Conservation (phyloP, 1,140 invertebrate genomes). For the Zelostemma sp. region DNA sequence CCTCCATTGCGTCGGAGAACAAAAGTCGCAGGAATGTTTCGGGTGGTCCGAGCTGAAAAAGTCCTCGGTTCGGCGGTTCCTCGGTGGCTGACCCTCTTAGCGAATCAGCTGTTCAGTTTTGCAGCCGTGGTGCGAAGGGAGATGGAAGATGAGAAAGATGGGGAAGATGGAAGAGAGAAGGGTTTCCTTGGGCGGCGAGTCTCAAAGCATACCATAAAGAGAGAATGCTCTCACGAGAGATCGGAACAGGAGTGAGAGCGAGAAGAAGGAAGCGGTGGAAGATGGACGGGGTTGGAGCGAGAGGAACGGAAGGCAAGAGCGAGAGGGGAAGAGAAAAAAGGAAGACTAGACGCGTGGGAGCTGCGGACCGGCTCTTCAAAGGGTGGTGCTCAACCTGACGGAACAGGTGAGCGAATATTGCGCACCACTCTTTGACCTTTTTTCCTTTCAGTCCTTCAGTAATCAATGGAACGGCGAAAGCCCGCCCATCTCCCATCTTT, state of each 20-base stretch:
- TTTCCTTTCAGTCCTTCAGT: not conserved
- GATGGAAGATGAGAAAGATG: constrained; percentile 1
- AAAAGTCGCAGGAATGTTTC: constrained; percentile 19
- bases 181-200: constrained; percentile 48
- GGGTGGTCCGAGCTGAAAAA: constrained; percentile 39
- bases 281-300: constrained; percentile 9
- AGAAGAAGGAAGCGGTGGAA: constrained; percentile 15
- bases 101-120: constrained; percentile 59
- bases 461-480: too few relatives aligned
- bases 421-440: constrained; percentile 5
- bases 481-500: too few relatives aligned
- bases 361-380: constrained; percentile 40
- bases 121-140: constrained; percentile 30
- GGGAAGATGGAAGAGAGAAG: too few relatives aligned
- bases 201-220: constrained; percentile 61
- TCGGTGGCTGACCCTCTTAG: constrained; percentile 57
- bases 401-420: constrained; percentile 44
- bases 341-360: constrained; percentile 50
- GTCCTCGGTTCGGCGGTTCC: too few relatives aligned
- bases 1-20: too few relatives aligned
- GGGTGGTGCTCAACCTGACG: constrained; percentile 48
- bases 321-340: constrained; percentile 30
- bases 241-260: constrained; percentile 25
- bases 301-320: constrained; percentile 15
- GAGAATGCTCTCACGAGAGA: constrained; percentile 49